phyloP scores from a whole-genome alignment of 2,113 vertebrate species.

The Bungarus multicinctus region DNA sequence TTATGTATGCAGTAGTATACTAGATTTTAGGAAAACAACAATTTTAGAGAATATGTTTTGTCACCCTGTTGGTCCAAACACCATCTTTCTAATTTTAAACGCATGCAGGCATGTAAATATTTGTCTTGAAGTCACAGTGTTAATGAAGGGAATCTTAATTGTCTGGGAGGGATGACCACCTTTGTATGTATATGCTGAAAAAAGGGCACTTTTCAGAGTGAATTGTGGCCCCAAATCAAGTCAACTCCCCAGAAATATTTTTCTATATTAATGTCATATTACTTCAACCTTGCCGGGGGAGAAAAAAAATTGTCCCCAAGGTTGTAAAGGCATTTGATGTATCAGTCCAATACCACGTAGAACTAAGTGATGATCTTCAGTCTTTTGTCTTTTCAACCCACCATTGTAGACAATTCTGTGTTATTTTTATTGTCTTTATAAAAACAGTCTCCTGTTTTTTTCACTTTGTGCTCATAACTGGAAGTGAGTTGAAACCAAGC shows the following conservation, averaged over 20 bases:
- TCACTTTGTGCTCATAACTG: conserved; percentile 84
- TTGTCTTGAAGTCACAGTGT: conserved; percentile 99
- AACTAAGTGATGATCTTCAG: conserved; percentile 75
- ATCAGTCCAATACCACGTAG: conserved; percentile 75
- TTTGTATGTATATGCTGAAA: conserved; percentile 79
- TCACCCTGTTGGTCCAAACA: conserved; percentile 96
- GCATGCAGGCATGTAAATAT: conserved; percentile 99
- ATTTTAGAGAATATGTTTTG: conserved; percentile 91
- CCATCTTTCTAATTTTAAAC: conserved; percentile 97
- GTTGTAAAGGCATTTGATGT: conserved; percentile 78
- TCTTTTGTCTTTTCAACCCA: conserved; percentile 66
- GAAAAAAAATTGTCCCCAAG: conserved; percentile 59
- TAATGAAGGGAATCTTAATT: conserved; percentile 96
- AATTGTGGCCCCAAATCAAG: conserved; percentile 74
- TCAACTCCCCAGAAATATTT: conserved; percentile 81
- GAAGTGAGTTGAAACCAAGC: conserved; percentile 74
- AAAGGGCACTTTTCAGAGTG: conserved; percentile 69
- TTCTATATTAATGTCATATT: conserved; percentile 84
- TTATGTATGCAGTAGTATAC: conserved; percentile 99
- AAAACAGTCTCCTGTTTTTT: conserved; percentile 80
- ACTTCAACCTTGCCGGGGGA: conserved; percentile 71
- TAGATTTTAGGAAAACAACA: conserved; percentile 85
- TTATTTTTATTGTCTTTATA: conserved; percentile 78
- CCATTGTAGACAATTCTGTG: conserved; percentile 71
- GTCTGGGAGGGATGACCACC: conserved; percentile 82